A percentile compares a stretch with the other conserved stretches of the same genome.
phyloP scores from a whole-genome alignment of 2,113 vertebrate species.

The Prietella phreatophila region DNA sequence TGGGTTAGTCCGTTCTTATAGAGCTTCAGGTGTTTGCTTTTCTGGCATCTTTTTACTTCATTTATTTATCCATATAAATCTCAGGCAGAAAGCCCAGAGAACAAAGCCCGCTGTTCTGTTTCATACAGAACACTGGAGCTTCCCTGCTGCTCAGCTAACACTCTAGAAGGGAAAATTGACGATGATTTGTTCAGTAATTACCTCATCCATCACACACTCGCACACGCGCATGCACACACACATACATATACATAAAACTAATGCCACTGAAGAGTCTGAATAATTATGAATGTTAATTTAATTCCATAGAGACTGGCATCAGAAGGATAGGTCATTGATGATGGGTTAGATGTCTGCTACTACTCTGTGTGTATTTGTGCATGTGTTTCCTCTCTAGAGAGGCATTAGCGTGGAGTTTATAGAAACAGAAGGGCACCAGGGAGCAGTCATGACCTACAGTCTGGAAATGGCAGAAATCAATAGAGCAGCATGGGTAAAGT shows the following conservation, averaged over 20 bases:
- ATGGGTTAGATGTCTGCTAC: conserved; percentile 8
- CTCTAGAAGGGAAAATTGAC: conserved; percentile 32
- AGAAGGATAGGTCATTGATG: conserved; percentile 19
- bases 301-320: conserved; percentile 39
- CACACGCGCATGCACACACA: conserved; percentile 25
- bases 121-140: conserved; percentile 8
- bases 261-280: conserved; percentile 24
- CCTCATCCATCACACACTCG: conserved; percentile 44
- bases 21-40: conserved; percentile 21
- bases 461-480: conserved; percentile 52
- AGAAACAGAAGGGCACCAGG: conserved; percentile 28
- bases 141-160: conserved; percentile 30
- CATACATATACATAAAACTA: not conserved
- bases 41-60: conserved; percentile 10
- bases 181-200: conserved; percentile 57
- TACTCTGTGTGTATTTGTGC: conserved; percentile 22
- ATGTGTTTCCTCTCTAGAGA: conserved; percentile 42
- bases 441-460: conserved; percentile 47
- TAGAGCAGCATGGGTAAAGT: conserved; percentile 43
- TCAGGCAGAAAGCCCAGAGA: not conserved
- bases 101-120: conserved; percentile 39
- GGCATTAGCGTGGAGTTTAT: conserved; percentile 25
- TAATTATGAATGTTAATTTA: conserved; percentile 47
- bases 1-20: not conserved
- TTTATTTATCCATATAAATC: not conserved